Evolutionary conservation across 2,888 invertebrate species (phyloP).

Genomic region (Tetrapedia diversipes): DNA sequence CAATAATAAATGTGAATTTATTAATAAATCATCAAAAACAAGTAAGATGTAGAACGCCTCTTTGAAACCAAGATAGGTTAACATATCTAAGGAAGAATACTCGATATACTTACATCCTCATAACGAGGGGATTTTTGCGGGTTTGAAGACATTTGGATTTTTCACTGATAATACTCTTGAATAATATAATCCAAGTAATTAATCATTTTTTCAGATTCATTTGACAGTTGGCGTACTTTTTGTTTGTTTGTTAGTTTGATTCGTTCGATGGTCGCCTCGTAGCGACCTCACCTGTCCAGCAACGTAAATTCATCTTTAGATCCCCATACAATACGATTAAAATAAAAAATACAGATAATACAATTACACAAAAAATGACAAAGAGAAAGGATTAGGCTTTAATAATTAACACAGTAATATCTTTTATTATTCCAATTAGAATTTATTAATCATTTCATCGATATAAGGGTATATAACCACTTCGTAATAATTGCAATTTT

Average conservation of each 20-base stretch:
- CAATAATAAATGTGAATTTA: not conserved
- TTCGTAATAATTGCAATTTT: not conserved
- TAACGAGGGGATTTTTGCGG: constrained; percentile 55
- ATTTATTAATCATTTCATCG: constrained; percentile 11
- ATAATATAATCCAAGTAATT: constrained; percentile 32
- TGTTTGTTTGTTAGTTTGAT: constrained; percentile 73
- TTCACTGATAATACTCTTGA: constrained; percentile 21
- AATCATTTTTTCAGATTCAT: constrained; percentile 65
- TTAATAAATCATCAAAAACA: not conserved
- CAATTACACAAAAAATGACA: not conserved
- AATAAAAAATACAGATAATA: not conserved
- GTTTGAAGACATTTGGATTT: constrained; percentile 65
- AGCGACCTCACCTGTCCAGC: constrained; percentile 50
- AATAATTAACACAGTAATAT: not conserved
- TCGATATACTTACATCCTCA: constrained; percentile 69
- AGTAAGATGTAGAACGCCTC: not conserved
- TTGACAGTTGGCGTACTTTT: constrained; percentile 70
- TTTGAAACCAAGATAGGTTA: constrained; percentile 52
- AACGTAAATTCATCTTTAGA: not conserved
- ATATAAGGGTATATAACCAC: not conserved
- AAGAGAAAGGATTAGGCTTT: no score
- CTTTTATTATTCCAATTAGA: not conserved
- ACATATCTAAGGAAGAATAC: not conserved
- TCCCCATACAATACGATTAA: not conserved
- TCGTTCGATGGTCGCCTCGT: constrained; percentile 39